Conservation (phyloP, 2,113 vertebrate species). For the Hyla sarda region DNA sequence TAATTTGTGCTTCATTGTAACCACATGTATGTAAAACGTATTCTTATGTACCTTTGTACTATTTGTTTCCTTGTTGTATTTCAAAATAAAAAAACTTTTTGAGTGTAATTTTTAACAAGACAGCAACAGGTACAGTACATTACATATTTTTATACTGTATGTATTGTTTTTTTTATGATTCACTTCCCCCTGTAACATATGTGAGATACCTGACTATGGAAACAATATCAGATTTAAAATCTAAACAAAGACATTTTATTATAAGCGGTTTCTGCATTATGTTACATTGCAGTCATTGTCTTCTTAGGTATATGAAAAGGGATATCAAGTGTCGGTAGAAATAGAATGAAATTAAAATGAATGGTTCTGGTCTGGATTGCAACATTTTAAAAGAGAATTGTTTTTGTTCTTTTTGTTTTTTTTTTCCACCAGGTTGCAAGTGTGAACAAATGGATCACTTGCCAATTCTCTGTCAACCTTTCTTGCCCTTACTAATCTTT, state of each 20-base stretch:
- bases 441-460: slow-evolving; percentile 68
- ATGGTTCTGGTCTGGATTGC: slow-evolving; percentile 61
- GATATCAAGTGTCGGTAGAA: slow-evolving; percentile 60
- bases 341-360: slow-evolving; percentile 63
- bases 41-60: no score
- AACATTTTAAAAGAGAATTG: slow-evolving; percentile 62
- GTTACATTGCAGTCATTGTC: slow-evolving; percentile 64
- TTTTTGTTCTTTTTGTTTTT: no score
- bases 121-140: not conserved
- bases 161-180: not conserved
- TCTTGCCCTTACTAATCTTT: slow-evolving; percentile 59
- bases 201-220: not conserved
- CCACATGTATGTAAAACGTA: no score
- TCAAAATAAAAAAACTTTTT: no score
- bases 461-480: slow-evolving; percentile 66
- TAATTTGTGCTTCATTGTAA: no score
- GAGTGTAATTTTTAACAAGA: no score
- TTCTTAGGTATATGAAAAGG: not conserved
- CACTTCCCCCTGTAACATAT: not conserved
- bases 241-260: slow-evolving; percentile 21
- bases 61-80: no score
- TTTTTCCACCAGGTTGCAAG: slow-evolving; percentile 7
- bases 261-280: slow-evolving; percentile 43
- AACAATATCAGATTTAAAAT: slow-evolving; percentile 33
- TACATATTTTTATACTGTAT: not conserved